Evolutionary conservation across 2,113 vertebrate species (phyloP).

Genomic region (Bambusicola thoracicus): DNA sequence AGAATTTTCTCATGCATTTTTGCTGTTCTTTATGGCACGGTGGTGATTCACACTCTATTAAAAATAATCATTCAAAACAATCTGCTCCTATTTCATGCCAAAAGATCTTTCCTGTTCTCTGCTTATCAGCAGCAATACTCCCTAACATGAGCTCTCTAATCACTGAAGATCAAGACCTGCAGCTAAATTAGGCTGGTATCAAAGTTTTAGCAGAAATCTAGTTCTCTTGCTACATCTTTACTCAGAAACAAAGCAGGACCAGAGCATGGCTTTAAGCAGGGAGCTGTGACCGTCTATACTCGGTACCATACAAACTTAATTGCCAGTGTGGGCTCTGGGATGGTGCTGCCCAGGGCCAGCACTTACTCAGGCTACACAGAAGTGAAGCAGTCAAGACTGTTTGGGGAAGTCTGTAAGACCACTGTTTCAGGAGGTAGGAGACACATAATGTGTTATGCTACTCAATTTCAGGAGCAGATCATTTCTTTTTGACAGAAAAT

Average conservation of each 20-base stretch:
- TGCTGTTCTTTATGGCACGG: not conserved
- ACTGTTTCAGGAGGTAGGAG: not conserved
- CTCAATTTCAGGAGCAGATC: not conserved
- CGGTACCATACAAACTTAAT: not conserved
- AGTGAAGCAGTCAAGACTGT: not conserved
- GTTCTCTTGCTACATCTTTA: not conserved
- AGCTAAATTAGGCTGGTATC: not conserved
- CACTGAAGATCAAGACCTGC: not conserved
- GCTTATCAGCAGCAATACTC: not conserved
- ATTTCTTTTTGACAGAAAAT: not conserved
- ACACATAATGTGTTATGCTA: not conserved
- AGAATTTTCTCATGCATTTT: not conserved
- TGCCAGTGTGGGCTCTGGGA: not conserved
- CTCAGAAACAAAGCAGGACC: not conserved
- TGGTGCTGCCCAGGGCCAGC: not conserved
- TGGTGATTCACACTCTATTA: constrained; percentile 29
- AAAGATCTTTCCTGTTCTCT: not conserved
- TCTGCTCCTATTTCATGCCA: not conserved
- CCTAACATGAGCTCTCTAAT: not conserved
- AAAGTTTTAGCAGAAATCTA: not conserved
- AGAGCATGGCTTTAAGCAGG: not conserved
- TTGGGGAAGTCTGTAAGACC: not conserved
- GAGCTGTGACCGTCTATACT: not conserved
- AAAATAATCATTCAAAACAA: constrained; percentile 26
- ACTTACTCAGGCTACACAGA: not conserved